Base-by-base conservation (phyloP, 2,797 vertebrate species). In the Borostomias antarcticus region DNA sequence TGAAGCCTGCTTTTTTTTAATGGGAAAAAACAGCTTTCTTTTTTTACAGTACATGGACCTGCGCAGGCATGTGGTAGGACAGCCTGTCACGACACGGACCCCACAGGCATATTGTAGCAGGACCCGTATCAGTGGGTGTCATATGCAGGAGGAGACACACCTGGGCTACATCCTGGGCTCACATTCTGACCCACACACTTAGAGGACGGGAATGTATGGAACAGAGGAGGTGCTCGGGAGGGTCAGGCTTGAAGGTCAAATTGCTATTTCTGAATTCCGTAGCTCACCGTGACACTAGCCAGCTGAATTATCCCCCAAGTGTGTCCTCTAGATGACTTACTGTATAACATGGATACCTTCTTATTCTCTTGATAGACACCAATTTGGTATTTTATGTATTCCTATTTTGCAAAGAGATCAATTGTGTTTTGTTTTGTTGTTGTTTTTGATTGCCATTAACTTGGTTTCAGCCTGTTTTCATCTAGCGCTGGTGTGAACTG, bases 241-340 rank as follows among this genome's bases (percentile, higher is more conserved):
- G 19, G 45, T 30, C 8, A n/a, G n/a, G n/a, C 10, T 10, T 19
- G 43, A 47, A 32, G 26, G 43, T 48, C 43, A 32, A n/a, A 19
- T 48, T 30, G 7, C 7, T 45, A n/a, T 47, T 52, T 30, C 54
- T 47, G 52, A 21, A 53, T 60, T 60, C n/a, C 33, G 54, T 35
- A 40, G 50, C 57, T 56, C 54, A 15, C 26, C 15, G 17, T 64
- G 32, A 61, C 30, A 26, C 65, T 56, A 69, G 59, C 65, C 61
- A 61, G 62, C 66, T 11, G 11, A 64, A 61, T 56, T 65, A 21
- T 43, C 25, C 57, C 48, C 21, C 29, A 64, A 4, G 28, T 52
- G 58, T 33, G 51, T 9, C 62, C 58, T 48, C 29, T n/a, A 25
- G 26, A 19, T 40, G 0, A 13, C 43, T 53, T 50, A 62, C 37